These are phyloP conservation scores for Staurois parvus DNA, from an alignment of 2,797 vertebrate species.

Conservation along the genomic window DNA sequence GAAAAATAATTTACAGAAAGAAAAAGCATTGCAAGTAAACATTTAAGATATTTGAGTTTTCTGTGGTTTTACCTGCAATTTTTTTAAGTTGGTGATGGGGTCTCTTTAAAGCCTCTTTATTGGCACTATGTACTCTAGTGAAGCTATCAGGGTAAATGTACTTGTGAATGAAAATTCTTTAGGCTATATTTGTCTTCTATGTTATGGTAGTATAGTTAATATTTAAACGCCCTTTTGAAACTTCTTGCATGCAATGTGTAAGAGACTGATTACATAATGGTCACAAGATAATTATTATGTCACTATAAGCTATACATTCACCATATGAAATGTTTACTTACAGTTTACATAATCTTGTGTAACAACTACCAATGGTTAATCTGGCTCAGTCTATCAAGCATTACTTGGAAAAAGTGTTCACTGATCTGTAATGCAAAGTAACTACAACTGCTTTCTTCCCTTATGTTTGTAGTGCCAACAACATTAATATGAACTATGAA, in stretches of 20 bases:
- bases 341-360: background rate
- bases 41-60: too few relatives aligned
- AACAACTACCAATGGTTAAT: background rate
- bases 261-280: conserved; percentile 30
- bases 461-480: background rate
- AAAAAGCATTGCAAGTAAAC: too few relatives aligned
- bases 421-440: background rate
- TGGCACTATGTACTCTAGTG: too few relatives aligned
- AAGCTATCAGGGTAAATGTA: background rate
- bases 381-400: background rate
- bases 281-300: conserved; percentile 16
- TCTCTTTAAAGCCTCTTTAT: too few relatives aligned
- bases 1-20: too few relatives aligned
- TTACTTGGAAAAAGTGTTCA: too few relatives aligned
- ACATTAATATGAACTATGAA: background rate
- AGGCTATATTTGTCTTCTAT: conserved; percentile 2
- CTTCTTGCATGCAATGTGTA: conserved; percentile 15
- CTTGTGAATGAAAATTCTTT: background rate
- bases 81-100: too few relatives aligned
- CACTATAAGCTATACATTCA: conserved; percentile 13
- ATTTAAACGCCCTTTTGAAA: conserved; percentile 28
- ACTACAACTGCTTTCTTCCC: background rate
- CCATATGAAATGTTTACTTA: conserved; percentile 6
- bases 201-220: conserved; percentile 32
- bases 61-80: too few relatives aligned